Percentiles rank a stretch among this genome's conserved stretches.
These are phyloP conservation scores for Chrysocyon brachyurus DNA, from an alignment of 2,797 vertebrate species.

Conservation along the genomic window DNA sequence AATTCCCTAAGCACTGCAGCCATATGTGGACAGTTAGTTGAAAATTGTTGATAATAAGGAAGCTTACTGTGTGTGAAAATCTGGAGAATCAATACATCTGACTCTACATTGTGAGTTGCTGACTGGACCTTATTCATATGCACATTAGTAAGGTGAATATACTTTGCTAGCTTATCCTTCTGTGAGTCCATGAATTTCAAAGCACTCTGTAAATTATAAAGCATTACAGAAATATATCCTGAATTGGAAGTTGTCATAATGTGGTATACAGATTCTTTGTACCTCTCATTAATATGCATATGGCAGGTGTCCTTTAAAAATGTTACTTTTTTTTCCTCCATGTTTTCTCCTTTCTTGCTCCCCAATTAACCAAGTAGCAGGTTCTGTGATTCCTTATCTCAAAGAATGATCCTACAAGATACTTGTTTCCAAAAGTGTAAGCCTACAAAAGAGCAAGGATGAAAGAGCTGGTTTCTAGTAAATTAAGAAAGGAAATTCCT, in stretches of 20 bases:
- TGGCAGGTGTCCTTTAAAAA: not conserved
- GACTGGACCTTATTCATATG: not conserved
- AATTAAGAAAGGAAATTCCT: not conserved
- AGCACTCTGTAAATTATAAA: not conserved
- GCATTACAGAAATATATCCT: not conserved
- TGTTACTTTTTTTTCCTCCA: not conserved
- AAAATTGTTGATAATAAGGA: not conserved
- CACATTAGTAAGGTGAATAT: not conserved
- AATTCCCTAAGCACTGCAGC: not conserved
- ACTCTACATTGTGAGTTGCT: rapidly evolving
- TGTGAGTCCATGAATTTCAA: not conserved
- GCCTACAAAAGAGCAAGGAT: not conserved
- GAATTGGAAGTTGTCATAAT: not conserved
- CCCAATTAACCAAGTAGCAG: not conserved
- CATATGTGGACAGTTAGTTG: not conserved
- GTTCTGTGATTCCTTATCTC: not conserved
- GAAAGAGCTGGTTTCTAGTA: not conserved
- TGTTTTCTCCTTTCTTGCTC: not conserved
- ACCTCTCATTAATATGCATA: not conserved
- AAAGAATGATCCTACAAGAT: not conserved
- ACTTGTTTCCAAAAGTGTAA: not conserved
- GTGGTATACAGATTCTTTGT: rapidly evolving
- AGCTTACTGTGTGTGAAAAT: not conserved
- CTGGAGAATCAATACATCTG: not conserved
- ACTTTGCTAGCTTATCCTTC: not conserved